A percentile compares a stretch with the other conserved stretches of the same genome.
phyloP scores from a whole-genome alignment of 2,113 vertebrate species.

The Neodon shergylaensis region DNA sequence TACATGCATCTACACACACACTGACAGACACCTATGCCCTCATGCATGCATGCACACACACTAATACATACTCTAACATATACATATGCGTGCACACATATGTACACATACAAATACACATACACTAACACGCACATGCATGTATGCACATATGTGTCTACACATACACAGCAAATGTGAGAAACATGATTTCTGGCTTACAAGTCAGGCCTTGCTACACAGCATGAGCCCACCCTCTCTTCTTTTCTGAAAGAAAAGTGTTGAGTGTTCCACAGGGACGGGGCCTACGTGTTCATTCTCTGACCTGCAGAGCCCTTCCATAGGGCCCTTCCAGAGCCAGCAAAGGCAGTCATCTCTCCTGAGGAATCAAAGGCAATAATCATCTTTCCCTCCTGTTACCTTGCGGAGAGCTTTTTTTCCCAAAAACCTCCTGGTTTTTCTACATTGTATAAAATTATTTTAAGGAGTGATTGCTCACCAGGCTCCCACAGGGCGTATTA shows the following conservation, averaged over 20 bases:
- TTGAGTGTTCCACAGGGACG: fast-evolving
- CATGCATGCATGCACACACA: no score
- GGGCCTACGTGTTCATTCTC: neutral
- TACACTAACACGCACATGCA: neutral
- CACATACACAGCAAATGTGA: neutral
- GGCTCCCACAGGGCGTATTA: neutral
- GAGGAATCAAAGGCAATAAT: neutral
- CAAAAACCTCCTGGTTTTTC: neutral
- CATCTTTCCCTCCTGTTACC: neutral
- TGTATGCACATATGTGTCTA: neutral
- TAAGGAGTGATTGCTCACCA: constrained; percentile 10
- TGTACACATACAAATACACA: neutral
- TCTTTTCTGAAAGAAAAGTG: neutral
- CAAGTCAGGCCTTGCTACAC: neutral
- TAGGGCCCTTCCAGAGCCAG: no score
- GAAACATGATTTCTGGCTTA: no score
- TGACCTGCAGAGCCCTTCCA: neutral
- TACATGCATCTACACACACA: neutral
- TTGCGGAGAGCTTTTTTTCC: neutral
- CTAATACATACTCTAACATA: neutral
- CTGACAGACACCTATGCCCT: no score
- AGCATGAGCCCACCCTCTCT: neutral
- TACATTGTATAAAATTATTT: constrained; percentile 37
- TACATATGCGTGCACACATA: neutral
- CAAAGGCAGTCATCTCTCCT: neutral